A percentile compares a stretch with the other conserved stretches of the same genome.
Conservation (phyloP, 2,797 vertebrate genomes). For the Lepus oiostolus region DNA sequence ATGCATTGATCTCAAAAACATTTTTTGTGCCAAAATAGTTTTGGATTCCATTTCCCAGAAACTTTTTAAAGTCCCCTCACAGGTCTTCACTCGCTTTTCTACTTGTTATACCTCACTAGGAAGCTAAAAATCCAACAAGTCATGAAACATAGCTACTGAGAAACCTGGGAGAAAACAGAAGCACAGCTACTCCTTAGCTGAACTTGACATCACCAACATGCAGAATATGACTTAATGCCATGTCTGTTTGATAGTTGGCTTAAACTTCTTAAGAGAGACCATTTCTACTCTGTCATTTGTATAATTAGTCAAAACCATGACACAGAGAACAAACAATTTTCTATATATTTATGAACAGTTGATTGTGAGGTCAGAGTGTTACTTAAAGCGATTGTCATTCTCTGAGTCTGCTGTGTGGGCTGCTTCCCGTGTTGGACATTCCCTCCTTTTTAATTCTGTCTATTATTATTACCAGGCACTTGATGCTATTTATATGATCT, state of each 20-base stretch:
- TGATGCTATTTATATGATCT: no score
- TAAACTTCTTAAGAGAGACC: not conserved
- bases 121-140: not conserved
- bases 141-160: not conserved
- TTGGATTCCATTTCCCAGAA: no score
- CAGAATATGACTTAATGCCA: not conserved
- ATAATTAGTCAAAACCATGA: not conserved
- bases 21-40: no score
- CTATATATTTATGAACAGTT: not conserved
- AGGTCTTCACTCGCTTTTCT: not conserved
- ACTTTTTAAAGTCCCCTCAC: no score
- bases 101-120: not conserved
- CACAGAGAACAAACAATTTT: constrained; percentile 1
- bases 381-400: no score
- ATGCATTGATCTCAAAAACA: no score
- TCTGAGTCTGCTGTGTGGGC: no score
- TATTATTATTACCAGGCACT: no score
- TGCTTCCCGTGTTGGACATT: no score
- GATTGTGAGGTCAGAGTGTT: no score
- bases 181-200: not conserved
- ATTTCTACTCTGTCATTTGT: constrained; percentile 22
- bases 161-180: not conserved
- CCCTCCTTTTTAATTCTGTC: no score
- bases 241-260: not conserved
- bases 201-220: not conserved